Conservation (phyloP, 2,113 vertebrate genomes). For the Uropsilus gracilis region DNA sequence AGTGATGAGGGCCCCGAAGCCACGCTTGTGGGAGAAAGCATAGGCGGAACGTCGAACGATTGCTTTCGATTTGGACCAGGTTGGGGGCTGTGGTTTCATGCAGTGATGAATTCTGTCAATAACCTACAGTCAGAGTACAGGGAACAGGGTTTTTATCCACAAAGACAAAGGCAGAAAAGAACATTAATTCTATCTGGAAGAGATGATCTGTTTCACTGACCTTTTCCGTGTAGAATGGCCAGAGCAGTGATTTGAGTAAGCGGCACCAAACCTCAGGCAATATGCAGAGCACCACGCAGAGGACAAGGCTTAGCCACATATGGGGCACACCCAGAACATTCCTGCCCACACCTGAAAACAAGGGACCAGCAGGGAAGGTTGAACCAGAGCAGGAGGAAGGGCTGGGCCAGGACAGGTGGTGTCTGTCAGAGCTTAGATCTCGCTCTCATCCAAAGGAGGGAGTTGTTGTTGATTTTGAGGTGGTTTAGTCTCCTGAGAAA, state of each 20-base stretch:
- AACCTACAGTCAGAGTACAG: conserved; percentile 50
- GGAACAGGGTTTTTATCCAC: conserved; percentile 15
- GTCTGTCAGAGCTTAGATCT: neutral
- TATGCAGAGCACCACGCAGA: conserved; percentile 90
- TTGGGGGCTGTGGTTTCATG: conserved; percentile 83
- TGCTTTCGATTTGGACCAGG: conserved; percentile 74
- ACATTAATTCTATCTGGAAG: neutral
- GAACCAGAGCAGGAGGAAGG: neutral
- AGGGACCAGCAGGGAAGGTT: neutral
- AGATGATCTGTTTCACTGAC: conserved; percentile 81
- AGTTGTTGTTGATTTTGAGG: neutral
- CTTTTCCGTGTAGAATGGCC: conserved; percentile 90
- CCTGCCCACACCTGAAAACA: conserved; percentile 90
- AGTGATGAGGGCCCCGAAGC: conserved; percentile 95
- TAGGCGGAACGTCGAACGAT: conserved; percentile 93
- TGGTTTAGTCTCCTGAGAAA: conserved; percentile 1
- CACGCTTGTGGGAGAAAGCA: conserved; percentile 95
- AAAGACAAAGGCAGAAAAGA: conserved; percentile 11
- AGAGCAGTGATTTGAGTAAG: conserved; percentile 89
- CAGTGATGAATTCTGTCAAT: conserved; percentile 82
- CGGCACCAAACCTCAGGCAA: conserved; percentile 90
- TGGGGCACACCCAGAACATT: conserved; percentile 93
- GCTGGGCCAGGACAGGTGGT: neutral
- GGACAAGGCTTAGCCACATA: conserved; percentile 92
- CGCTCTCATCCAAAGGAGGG: neutral